Percentiles rank a stretch among this genome's conserved stretches.
Conservation (phyloP, 1,140 invertebrate genomes). For the Prorops nasuta region DNA sequence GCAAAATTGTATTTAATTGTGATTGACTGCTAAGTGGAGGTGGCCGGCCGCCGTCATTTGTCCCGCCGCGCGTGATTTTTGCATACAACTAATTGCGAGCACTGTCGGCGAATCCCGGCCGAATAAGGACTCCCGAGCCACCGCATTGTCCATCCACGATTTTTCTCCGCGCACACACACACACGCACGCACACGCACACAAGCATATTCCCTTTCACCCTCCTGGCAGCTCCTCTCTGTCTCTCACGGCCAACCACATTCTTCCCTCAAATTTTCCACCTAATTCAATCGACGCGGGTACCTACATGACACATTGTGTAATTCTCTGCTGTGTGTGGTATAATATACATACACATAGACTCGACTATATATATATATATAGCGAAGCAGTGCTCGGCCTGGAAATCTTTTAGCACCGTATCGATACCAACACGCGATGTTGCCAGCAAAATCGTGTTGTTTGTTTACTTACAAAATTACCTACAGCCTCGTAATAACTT, state of each 20-base stretch:
- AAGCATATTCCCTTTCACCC: no score
- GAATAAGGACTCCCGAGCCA: conserved; percentile 19
- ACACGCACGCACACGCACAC: conserved; percentile 11
- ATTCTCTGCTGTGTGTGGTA: no score
- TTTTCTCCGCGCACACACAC: conserved; percentile 11
- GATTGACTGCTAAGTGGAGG: conserved; percentile 54
- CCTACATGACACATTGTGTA: no score
- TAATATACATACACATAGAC: no score
- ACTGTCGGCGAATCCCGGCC: conserved; percentile 12
- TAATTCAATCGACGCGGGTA: no score
- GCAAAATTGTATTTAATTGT: conserved; percentile 58
- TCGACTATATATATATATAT: no score
- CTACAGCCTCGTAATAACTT: conserved; percentile 30
- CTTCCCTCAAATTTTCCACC: no score
- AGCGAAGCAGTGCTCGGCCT: no score
- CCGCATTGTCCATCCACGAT: conserved; percentile 11
- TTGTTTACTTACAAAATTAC: conserved; percentile 15
- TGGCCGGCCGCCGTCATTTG: conserved; percentile 38
- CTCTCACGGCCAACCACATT: no score
- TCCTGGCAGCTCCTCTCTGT: no score
- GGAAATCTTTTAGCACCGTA: no score
- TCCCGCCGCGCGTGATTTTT: conserved; percentile 42
- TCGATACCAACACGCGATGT: background rate
- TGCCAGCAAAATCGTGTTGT: conserved; percentile 11
- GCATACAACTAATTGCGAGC: conserved; percentile 39